Evolutionary conservation across 2,113 vertebrate genomes (phyloP).

Genomic region (Hippotragus niger): DNA sequence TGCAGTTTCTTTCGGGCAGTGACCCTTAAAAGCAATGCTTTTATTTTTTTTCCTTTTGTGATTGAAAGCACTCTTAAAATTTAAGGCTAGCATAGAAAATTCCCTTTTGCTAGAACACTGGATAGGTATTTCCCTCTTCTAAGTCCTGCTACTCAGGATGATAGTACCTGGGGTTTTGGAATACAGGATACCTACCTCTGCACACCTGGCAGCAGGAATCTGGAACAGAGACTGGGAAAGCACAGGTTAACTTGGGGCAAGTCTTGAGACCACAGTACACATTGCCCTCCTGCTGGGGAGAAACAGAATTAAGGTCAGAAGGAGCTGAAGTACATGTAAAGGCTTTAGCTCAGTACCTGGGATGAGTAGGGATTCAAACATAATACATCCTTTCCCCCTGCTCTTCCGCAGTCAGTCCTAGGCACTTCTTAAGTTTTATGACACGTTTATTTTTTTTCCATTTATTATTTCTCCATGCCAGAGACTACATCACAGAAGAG

Average conservation of each 20-base stretch:
- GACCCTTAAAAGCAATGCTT: conserved; percentile 15
- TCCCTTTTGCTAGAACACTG: neutral
- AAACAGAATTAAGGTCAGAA: conserved; percentile 58
- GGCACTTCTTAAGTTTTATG: neutral
- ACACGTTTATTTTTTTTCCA: neutral
- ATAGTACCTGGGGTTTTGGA: neutral
- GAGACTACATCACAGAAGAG: conserved; percentile 7
- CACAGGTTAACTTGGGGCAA: conserved; percentile 84
- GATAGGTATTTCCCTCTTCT: neutral
- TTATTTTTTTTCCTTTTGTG: neutral
- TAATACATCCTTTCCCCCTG: neutral
- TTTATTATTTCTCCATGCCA: neutral
- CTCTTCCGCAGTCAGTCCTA: neutral
- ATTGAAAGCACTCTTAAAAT: neutral
- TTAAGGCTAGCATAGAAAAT: neutral
- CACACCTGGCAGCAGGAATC: conserved; percentile 86
- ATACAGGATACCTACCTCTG: conserved; percentile 77
- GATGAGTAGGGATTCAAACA: neutral
- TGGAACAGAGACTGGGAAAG: conserved; percentile 79
- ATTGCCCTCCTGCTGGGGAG: conserved; percentile 83
- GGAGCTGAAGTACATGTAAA: neutral
- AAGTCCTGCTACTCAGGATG: neutral
- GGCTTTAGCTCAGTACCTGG: neutral
- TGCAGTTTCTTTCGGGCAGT: neutral
- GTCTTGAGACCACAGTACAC: conserved; percentile 87